Conservation (phyloP, 1,140 invertebrate genomes). For the Hyposmocoma kahamanoa region DNA sequence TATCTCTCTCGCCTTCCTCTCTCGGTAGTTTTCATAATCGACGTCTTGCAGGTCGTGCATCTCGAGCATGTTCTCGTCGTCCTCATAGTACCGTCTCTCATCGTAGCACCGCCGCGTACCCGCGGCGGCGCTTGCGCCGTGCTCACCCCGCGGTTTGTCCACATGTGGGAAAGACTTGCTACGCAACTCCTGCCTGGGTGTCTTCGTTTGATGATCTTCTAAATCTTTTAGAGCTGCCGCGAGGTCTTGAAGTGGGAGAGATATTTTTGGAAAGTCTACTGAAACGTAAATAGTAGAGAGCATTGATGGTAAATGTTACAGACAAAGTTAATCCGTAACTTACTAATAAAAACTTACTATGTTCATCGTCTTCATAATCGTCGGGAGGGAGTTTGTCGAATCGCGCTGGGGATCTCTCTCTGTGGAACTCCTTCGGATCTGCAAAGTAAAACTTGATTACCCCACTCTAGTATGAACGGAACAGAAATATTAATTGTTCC, state of each 20-base stretch:
- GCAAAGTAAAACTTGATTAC: not conserved
- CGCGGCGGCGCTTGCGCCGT: too few species aligned
- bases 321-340: too few species aligned
- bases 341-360: constrained; percentile 23
- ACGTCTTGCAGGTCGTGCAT: constrained; percentile 59
- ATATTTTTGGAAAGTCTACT: constrained; percentile 60
- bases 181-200: constrained; percentile 33
- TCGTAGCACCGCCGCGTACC: constrained; percentile 48
- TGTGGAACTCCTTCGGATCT: constrained; percentile 37
- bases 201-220: constrained; percentile 43
- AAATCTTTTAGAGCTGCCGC: constrained; percentile 54
- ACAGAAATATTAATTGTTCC: too few species aligned
- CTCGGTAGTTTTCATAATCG: constrained; percentile 58
- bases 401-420: constrained; percentile 35
- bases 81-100: constrained; percentile 36
- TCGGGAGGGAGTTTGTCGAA: constrained; percentile 33
- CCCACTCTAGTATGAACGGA: not conserved
- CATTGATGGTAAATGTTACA: too few species aligned
- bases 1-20: constrained; percentile 43
- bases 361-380: constrained; percentile 38
- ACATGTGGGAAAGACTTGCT: constrained; percentile 53
- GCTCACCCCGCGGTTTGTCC: constrained; percentile 41
- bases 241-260: constrained; percentile 55
- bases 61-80: constrained; percentile 47
- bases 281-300: too few species aligned